A percentile compares a stretch with the other conserved stretches of the same genome.
These are phyloP conservation scores for Mantis religiosa DNA, from an alignment of 2,888 invertebrate species.

Conservation along the genomic window DNA sequence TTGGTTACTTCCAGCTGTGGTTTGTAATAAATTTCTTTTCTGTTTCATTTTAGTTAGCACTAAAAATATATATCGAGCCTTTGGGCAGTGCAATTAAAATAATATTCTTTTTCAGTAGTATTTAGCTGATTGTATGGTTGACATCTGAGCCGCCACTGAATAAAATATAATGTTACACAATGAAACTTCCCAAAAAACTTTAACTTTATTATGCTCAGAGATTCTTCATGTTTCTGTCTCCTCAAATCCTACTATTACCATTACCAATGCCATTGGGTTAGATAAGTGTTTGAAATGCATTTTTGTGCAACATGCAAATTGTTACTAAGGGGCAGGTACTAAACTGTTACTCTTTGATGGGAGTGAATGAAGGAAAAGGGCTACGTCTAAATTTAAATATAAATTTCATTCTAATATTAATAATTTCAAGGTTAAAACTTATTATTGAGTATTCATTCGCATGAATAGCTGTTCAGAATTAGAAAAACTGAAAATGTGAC, in stretches of 20 bases:
- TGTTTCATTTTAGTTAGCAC: too few relatives aligned
- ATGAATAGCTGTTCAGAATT: not conserved
- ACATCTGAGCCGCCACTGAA: not conserved
- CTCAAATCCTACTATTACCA: not conserved
- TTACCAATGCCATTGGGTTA: not conserved
- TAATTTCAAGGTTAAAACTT: too few relatives aligned
- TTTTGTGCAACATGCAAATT: not conserved
- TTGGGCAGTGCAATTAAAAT: too few relatives aligned
- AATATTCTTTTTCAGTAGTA: too few relatives aligned
- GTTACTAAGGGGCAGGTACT: not conserved
- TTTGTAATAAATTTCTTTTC: too few relatives aligned
- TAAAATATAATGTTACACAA: not conserved
- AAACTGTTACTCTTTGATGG: too few relatives aligned
- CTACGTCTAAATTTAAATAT: not conserved
- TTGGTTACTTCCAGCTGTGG: too few relatives aligned
- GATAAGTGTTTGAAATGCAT: not conserved
- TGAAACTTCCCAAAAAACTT: not conserved
- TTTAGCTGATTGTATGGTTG: not conserved
- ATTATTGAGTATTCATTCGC: not conserved
- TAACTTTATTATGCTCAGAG: not conserved
- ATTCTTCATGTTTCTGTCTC: not conserved
- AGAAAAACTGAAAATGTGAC: not conserved
- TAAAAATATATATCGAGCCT: too few relatives aligned
- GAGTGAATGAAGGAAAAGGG: too few relatives aligned
- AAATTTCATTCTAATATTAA: too few relatives aligned